Base-by-base conservation (phyloP, 2,797 vertebrate genomes). In the Parotocinclus haroldoi region DNA sequence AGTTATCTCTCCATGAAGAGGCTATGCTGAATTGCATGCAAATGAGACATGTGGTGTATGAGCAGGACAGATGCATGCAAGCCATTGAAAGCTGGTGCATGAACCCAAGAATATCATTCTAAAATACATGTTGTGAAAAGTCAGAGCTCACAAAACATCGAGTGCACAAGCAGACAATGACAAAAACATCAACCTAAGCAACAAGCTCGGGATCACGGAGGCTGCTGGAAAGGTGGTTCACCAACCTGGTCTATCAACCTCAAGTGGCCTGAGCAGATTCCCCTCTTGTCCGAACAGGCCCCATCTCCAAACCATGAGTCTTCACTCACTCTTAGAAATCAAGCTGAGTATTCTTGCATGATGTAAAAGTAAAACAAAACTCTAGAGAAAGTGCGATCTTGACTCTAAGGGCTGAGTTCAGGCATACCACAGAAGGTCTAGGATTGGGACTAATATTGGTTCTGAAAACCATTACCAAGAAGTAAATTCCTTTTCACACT, bases 191-290 rank as follows among this genome's bases (percentile, higher is more conserved):
- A 93, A 93, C 91, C 91, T 91, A 88, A 92, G 91, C 91, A 89
- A 76, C 80, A 90, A 93, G 89, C 88, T 87, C 82, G 83, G 75
- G 59, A 66, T 73, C 59, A 87, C 90, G 90, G 92, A 88, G 89
- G 89, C 91, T 92, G 90, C 89, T 68, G 90, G 88, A 91, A 92
- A 92, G 83, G 88, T 94, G 90, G 83, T 84, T 92, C 92, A 99
- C 97, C 95, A 99, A 98, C 96, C 96, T 99, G 95, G 88, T 83
- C 88, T 86, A 90, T 91, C 93, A 93, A 95, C 89, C 64, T 93
- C 93, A 93, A 88, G 92, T 91, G 92, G 93, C 76, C 84, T 77
- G 74, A 81, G 76, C 87, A 91, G 92, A 91, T 83, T 89, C 87
- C 88, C 76, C 83, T 83, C 81, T 84, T 91, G 88, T 95, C 93